Conservation (phyloP, 2,888 invertebrate genomes). For the Scrobipalpa atriplicella region DNA sequence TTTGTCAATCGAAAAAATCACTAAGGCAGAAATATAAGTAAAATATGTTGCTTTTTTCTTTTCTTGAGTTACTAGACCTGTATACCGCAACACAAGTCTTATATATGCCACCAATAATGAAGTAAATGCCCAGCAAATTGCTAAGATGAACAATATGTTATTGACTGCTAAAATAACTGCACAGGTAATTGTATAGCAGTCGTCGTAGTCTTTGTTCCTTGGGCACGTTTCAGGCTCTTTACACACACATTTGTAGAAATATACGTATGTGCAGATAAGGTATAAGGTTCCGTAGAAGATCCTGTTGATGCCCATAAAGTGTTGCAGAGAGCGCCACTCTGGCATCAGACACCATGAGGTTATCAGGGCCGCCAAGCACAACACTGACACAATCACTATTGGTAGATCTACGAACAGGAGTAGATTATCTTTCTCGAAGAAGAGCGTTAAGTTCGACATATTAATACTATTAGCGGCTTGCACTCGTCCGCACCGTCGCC, state of each 20-base stretch:
- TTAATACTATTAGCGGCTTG: too few relatives aligned
- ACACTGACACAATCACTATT: background rate
- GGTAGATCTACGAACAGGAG: background rate
- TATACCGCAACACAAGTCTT: constrained; percentile 15
- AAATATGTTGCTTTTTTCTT: constrained; percentile 28
- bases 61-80: constrained; percentile 13
- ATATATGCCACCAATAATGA: constrained; percentile 28
- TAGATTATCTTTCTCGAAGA: background rate
- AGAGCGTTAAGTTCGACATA: background rate
- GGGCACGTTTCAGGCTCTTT: background rate
- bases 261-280: constrained; percentile 25
- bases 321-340: constrained; percentile 44
- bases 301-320: constrained; percentile 41
- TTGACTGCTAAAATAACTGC: background rate
- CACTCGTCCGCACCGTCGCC: background rate
- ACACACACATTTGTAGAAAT: background rate
- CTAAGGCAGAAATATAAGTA: background rate
- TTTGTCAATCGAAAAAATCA: background rate
- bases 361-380: constrained; percentile 8
- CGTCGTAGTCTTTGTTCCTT: too few relatives aligned
- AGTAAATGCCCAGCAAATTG: constrained; percentile 25
- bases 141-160: constrained; percentile 8
- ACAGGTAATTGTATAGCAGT: background rate
- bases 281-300: constrained; percentile 40
- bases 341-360: constrained; percentile 41